Evolutionary conservation across 2,113 vertebrate genomes (phyloP).

Genomic region (Caretta caretta): DNA sequence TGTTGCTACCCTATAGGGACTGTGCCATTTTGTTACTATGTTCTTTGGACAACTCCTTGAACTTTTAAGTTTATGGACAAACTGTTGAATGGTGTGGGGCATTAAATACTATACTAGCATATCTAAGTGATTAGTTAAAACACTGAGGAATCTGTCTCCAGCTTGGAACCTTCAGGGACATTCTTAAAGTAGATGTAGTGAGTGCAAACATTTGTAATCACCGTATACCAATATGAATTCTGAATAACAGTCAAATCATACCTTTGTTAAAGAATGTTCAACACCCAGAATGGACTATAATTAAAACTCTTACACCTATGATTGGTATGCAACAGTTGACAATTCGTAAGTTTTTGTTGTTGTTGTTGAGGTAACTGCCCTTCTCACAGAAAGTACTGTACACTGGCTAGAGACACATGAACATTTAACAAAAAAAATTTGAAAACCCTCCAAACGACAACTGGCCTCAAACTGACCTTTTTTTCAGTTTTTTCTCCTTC

Average conservation of each 20-base stretch:
- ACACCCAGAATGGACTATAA: background rate
- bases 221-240: background rate
- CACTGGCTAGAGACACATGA: background rate
- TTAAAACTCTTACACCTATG: background rate
- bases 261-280: background rate
- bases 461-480: background rate
- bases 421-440: background rate
- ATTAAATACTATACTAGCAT: background rate
- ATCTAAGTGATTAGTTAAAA: background rate
- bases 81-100: background rate
- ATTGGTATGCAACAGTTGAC: background rate
- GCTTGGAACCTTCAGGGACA: too few species aligned
- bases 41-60: background rate
- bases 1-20: background rate
- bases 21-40: too few species aligned
- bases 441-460: background rate
- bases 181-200: background rate
- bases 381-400: background rate
- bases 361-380: background rate
- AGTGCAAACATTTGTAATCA: background rate
- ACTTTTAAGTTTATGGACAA: background rate
- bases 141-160: background rate
- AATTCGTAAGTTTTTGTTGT: background rate
- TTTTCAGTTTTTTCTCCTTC: background rate
- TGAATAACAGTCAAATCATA: background rate